Evolutionary conservation across 2,797 vertebrate species (phyloP), one percentile per base, ranked within the genome.

Genomic region (Melanotaenia nigrans): DNA sequence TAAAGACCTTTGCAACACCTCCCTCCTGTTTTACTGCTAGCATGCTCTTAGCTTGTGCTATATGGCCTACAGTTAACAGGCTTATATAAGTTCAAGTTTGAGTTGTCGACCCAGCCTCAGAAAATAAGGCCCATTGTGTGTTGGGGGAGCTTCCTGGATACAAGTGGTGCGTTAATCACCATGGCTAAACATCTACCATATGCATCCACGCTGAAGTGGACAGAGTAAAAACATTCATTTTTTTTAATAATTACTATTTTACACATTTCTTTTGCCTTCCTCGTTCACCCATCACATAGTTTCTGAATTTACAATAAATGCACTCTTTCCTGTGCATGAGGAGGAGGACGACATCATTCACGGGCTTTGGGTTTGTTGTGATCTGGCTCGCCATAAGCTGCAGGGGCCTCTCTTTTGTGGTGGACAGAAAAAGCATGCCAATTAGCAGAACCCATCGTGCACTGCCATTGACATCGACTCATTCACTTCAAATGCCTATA

Each of bases 331-430:
- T 81, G 71, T 80, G 87, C 80, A 81, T 83, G 75, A 73, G 63
- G 68, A 76, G 69, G 73, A 78, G 58, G 72, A 79, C 87, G 88
- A 90, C 88, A 90, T 89, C 87, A 90, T 84, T 84, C 83, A 84
- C 68, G 61, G 81, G 80, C 85, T 90, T 85, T 86, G 79, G 84
- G 85, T 87, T 89, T 90, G 89, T 90, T 91, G 88, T 91, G 85
- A 89, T 87, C 82, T 64, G 83, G 76, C 86, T 87, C 76, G 36
- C 85, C 83, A 86, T 89, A 86, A 87, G 78, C 85, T 78, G 42
- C 54, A 14, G 45, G 86, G 89, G 83, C 84, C 89, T 75, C 87
- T 89, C 83, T 88, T 88, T 87, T 91, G 90, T 85, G 55, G 75
- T 63, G 54, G 68, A 79, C 74, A 86, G 80, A 86, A 47, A 87